Base-by-base conservation (phyloP, 2,797 vertebrate species). In the Lutjanus campechanus region DNA sequence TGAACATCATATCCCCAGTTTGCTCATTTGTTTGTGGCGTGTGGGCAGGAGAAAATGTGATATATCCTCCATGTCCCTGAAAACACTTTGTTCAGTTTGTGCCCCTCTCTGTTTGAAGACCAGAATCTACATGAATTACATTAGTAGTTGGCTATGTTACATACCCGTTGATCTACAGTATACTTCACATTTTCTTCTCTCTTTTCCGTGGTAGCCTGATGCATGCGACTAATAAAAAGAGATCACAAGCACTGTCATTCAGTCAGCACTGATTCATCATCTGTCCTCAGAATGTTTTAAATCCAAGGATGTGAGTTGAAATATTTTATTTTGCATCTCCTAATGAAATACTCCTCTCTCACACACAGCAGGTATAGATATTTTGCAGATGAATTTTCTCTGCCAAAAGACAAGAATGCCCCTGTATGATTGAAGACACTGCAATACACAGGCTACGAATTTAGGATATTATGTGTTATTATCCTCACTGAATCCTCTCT, bases 401-500 rank as follows among this genome's bases (percentile, higher is more conserved):
- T 64, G 60, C 62, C 66, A 72, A 71, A 76, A 79, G 71, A 63
- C 77, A 74, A 74, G 50, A 77, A 84, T 79, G 70, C 47, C 8
- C 83, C 58, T 73, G 70, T 73, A 54, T 76, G 83, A 81, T 66
- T 86, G 74, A 85, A 76, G 83, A 70, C 54, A 81, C 79, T 60
- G 64, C 73, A 79, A 73, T 81, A 79, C 61, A 56, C 66, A 58
- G 68, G 67, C 62, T 73, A 78, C 20, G 46, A 80, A 85, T 85
- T 76, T 76, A 75, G 71, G 82, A 86, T 86, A 85, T 91, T 81
- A 80, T 81, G 76, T 62, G 54, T 73, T 88, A 81, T 86, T 85
- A 86, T 89, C 74, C 83, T 76, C 76, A 16, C 82, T 68, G 76
- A 86, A 87, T 85, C 82, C 61, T 20, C 61, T 77, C 74, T 77